phyloP scores from a whole-genome alignment of 2,888 invertebrate species.

The Agrochola lota region DNA sequence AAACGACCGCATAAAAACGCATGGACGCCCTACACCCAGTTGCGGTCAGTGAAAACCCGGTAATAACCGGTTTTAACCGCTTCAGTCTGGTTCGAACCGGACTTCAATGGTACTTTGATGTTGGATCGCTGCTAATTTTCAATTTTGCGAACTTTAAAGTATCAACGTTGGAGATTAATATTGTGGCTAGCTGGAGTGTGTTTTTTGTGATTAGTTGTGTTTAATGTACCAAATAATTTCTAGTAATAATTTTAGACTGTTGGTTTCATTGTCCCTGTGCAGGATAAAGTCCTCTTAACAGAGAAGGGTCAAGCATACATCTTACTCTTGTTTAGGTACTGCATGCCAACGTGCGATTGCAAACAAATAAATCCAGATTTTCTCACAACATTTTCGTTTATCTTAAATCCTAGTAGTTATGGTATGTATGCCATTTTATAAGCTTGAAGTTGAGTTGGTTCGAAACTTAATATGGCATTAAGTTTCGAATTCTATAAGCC shows the following conservation, averaged over 20 bases:
- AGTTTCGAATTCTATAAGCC: not conserved
- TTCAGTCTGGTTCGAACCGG: constrained; percentile 67
- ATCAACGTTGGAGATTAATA: constrained; percentile 47
- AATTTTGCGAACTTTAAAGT: constrained; percentile 69
- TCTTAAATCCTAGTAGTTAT: not conserved
- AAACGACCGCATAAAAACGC: constrained; percentile 71
- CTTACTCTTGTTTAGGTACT: not conserved
- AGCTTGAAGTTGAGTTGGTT: too few species aligned
- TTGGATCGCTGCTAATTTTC: constrained; percentile 65
- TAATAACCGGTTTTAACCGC: constrained; percentile 72
- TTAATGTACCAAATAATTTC: not conserved
- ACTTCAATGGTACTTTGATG: constrained; percentile 75
- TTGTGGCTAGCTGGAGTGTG: constrained; percentile 41
- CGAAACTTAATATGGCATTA: too few species aligned
- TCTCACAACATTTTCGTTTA: not conserved
- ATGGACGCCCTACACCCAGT: constrained; percentile 67
- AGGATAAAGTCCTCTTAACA: not conserved
- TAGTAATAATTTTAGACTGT: not conserved
- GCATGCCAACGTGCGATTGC: not conserved
- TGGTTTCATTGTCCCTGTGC: not conserved
- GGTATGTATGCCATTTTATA: not conserved
- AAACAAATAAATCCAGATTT: not conserved
- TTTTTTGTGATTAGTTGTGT: constrained; percentile 10
- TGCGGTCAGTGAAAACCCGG: constrained; percentile 74
- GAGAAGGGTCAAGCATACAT: not conserved